Base-by-base conservation (phyloP, 2,113 vertebrate genomes). In the Corythoichthys haematopterus region DNA sequence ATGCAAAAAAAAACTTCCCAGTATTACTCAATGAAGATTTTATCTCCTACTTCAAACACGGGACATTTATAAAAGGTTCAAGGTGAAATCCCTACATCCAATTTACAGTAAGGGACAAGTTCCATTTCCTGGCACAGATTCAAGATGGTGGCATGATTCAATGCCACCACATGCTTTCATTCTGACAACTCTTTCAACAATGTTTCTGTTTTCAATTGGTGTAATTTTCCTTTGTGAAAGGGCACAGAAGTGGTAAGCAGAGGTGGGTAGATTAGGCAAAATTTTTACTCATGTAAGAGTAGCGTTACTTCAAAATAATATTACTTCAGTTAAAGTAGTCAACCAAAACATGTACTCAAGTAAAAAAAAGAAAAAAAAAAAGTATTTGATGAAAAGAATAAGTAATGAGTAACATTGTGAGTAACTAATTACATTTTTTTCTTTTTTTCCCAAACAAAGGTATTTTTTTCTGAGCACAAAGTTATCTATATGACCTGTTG, bases 171-270 rank as follows among this genome's bases (percentile, higher is more conserved):
- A 79, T 78, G 75, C 74, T 85, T 87, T 72, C 83, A 88, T 86
- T 88, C 84, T 78, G 76, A 75, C 69, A 85, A 66, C 66, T 70
- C 82, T 86, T 81, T 88, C 74, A 88, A 87, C 83, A 80, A 77
- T 68, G 69, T 80, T 71, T 81, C 83, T 81, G 76, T 78, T 87
- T 84, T 81, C 82, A 86, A 86, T 84, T 57, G 79, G 78, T 77
- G 74, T 72, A 84, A 80, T 87, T 89, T 80, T 84, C 82, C 76
- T 79, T 53, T 72, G 81, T 36, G 78, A 85, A 79, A 78, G 77
- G 80, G 80, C 72, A 84, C 83, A 81, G 85, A 76, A 79, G 76
- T 52, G 62, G 75, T 76, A 28, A 28, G 20, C 20, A 28, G 20
- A 28, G 20, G 20, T 28, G 20, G 20, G 20, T 28, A 28, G 20